Percentiles rank a stretch among this genome's conserved stretches.
Conservation (phyloP, 2,797 vertebrate genomes). For the Sebastes hopkinsi region DNA sequence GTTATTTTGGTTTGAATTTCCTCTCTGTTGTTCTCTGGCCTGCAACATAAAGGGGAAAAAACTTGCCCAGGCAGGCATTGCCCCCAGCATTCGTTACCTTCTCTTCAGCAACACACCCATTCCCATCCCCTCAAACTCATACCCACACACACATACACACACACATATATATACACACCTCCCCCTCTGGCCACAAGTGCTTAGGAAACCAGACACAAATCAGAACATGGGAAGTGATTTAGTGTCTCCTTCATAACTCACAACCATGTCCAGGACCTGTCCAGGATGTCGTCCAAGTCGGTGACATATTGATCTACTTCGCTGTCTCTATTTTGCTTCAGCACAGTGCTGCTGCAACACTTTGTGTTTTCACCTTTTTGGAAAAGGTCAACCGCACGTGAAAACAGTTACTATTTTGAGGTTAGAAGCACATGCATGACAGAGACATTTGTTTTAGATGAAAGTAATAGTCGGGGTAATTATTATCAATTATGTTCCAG, state of each 20-base stretch:
- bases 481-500: not conserved
- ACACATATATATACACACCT: conserved; percentile 39
- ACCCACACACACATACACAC: conserved; percentile 30
- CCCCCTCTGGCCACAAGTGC: conserved; percentile 65
- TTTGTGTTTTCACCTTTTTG: conserved; percentile 4
- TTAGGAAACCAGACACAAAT: conserved; percentile 81
- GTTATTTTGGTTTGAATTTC: conserved; percentile 81
- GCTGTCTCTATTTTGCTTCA: conserved; percentile 72
- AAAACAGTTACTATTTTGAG: conserved; percentile 18
- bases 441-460: not conserved
- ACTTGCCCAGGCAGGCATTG: conserved; percentile 74
- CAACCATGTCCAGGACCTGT: conserved; percentile 75
- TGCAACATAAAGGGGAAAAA: conserved; percentile 55
- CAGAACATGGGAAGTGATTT: conserved; percentile 82
- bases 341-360: conserved; percentile 23
- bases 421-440: not conserved
- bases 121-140: conserved; percentile 41
- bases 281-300: conserved; percentile 71
- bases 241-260: conserved; percentile 80
- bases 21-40: conserved; percentile 71
- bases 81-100: conserved; percentile 69
- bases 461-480: not conserved
- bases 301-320: conserved; percentile 79
- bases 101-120: conserved; percentile 60
- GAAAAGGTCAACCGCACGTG: conserved; percentile 26